Base-by-base conservation (phyloP, 2,113 vertebrate species). In the Eptatretus burgeri region DNA sequence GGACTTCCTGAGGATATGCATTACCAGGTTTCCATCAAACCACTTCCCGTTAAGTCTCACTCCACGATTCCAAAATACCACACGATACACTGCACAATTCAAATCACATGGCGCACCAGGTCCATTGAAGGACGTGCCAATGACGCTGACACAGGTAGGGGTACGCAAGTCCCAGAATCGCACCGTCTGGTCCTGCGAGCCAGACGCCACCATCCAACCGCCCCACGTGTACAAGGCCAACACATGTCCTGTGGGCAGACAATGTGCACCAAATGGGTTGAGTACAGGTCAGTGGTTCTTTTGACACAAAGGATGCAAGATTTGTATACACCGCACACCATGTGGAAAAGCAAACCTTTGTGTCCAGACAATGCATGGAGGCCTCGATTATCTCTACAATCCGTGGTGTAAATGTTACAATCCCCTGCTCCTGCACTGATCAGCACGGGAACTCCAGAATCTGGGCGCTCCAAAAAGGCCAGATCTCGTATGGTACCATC, bases 161-260 rank as follows among this genome's bases (percentile, higher is more conserved):
- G 93, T 84, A 67, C 91, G 77, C 66, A 98, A 73, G 73, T 98
- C 91, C 89, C 91, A 98, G 71, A 98, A 98, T 63, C 89, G 79
- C 68, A 98, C 87, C 1, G 87, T 96, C 72, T 93, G 94, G 73
- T 98, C 91, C 71, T 93, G 89, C 27, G 87, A 94, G 65, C 89
- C 87, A 2, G 87, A 93, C 9, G 89, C 87, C 63, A 98, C 95
- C 88, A 98, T 94, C 89, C 91, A 98, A 66, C 91, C 87, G 5
- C 85, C 85, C 89, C 89, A 98, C 0, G 91, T 91, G 64, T 91
- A 98, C 73, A 98, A 80, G 75, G 89, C 86, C 76, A 98, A 76
- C 71, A 98, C 93, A 71, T 98, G 91, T 68, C 91, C 91, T 96
- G 67, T 14, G 63, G 52, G 16, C 1, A 52, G 27, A 3, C 27